Percentiles rank a stretch among this genome's conserved stretches.
Conservation (phyloP, 2,888 invertebrate genomes). For the Drosophila limbata region DNA sequence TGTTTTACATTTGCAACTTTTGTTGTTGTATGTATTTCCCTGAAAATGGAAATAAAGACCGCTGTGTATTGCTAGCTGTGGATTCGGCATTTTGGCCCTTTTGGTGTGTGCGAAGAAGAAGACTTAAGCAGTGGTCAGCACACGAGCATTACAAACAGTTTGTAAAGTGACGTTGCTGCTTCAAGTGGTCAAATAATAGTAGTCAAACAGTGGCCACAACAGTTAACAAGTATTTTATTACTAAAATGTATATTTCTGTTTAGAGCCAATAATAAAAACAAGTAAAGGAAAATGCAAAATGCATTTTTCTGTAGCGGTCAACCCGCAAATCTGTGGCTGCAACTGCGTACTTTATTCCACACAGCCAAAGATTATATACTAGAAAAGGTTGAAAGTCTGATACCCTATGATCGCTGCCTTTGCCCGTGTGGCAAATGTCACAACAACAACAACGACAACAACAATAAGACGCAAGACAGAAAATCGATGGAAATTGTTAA, state of each 20-base stretch:
- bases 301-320: conserved; percentile 37
- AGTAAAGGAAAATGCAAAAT: conserved; percentile 58
- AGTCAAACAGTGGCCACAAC: not conserved
- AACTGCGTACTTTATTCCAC: conserved; percentile 47
- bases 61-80: conserved; percentile 11
- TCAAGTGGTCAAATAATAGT: conserved; percentile 36
- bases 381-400: conserved; percentile 53
- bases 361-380: conserved; percentile 62
- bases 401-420: conserved; percentile 44
- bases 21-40: conserved; percentile 47
- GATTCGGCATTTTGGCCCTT: conserved; percentile 38
- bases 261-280: not conserved
- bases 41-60: conserved; percentile 60
- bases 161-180: conserved; percentile 48
- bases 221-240: conserved; percentile 20
- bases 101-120: conserved; percentile 5
- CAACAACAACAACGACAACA: not conserved
- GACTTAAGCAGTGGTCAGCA: conserved; percentile 42
- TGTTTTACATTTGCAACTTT: conserved; percentile 74
- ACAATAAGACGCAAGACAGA: conserved; percentile 43
- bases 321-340: conserved; percentile 42
- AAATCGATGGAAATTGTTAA: conserved; percentile 82
- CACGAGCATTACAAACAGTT: conserved; percentile 58
- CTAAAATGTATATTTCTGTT: conserved; percentile 23
- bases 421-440: conserved; percentile 61